These are phyloP conservation scores for Thysanoteuthis rhombus DNA, from an alignment of 2,888 invertebrate genomes.

Conservation along the genomic window DNA sequence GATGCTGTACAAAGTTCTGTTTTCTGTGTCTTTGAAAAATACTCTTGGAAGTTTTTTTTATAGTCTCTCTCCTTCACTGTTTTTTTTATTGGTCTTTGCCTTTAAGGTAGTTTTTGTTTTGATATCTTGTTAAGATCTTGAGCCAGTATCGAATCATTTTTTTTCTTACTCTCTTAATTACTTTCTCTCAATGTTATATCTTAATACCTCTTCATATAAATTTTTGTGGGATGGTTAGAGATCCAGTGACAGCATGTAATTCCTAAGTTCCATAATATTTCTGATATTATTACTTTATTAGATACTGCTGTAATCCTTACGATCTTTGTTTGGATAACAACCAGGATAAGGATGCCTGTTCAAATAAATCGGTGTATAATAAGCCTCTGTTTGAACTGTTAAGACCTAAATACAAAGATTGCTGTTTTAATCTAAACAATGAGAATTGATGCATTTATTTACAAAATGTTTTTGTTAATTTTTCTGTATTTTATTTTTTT, in stretches of 20 bases:
- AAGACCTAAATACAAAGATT: too few relatives aligned
- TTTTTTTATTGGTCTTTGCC: not conserved
- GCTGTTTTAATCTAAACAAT: not conserved
- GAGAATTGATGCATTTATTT: not conserved
- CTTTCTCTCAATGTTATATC: not conserved
- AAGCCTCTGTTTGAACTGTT: too few relatives aligned
- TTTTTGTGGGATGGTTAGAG: too few relatives aligned
- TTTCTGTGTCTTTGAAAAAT: not conserved
- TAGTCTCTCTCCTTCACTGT: too few relatives aligned
- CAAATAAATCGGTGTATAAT: too few relatives aligned
- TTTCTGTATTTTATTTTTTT: conserved; percentile 34
- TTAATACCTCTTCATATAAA: not conserved
- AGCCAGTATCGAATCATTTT: not conserved
- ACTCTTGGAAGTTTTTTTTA: not conserved
- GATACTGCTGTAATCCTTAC: not conserved
- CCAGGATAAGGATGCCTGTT: too few relatives aligned
- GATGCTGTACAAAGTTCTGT: not conserved
- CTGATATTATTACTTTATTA: too few relatives aligned
- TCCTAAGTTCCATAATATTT: not conserved
- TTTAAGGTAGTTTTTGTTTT: not conserved
- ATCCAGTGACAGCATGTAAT: not conserved
- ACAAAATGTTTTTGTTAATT: not conserved
- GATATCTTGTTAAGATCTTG: not conserved
- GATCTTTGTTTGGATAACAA: not conserved
- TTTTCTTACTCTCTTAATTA: not conserved